Percentiles rank a stretch among this genome's conserved stretches.
Conservation (phyloP, 2,797 vertebrate species). For the Philypnodon macrostomus region DNA sequence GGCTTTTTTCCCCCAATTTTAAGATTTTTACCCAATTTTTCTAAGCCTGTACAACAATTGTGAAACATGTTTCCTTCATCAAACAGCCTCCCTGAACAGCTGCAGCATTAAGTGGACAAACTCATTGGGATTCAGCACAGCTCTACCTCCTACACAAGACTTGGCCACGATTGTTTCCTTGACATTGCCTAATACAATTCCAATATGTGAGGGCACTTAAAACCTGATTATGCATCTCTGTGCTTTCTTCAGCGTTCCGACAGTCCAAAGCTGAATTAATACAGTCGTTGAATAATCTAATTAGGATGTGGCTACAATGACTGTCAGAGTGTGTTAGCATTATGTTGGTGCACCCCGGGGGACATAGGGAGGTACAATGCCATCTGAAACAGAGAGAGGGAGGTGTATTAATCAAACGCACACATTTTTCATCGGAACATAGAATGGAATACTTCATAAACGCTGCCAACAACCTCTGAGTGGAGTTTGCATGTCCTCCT, state of each 20-base stretch:
- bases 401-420: slow-evolving; percentile 32
- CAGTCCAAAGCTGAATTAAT: slow-evolving; percentile 62
- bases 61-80: not conserved
- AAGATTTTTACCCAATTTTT: too few relatives aligned
- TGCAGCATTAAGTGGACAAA: slow-evolving; percentile 11
- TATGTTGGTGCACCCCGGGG: slow-evolving; percentile 20
- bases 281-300: slow-evolving; percentile 56
- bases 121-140: slow-evolving; percentile 31
- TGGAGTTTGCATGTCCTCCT: too few relatives aligned
- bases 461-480: too few relatives aligned
- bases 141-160: slow-evolving; percentile 11
- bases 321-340: slow-evolving; percentile 55
- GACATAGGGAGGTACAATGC: slow-evolving; percentile 26
- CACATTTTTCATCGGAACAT: slow-evolving; percentile 9
- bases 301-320: slow-evolving; percentile 47
- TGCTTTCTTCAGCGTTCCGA: slow-evolving; percentile 45
- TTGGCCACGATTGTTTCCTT: slow-evolving; percentile 34
- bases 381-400: slow-evolving; percentile 15
- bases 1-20: too few relatives aligned
- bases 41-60: too few relatives aligned
- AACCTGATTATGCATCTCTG: slow-evolving; percentile 48
- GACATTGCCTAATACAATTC: slow-evolving; percentile 49
- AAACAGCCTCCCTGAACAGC: not conserved
- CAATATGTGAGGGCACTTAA: slow-evolving; percentile 45
- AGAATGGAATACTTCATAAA: too few relatives aligned